Percentiles rank a stretch among this genome's conserved stretches.
These are phyloP conservation scores for Pluvianellus socialis DNA, from an alignment of 2,113 vertebrate species.

Conservation along the genomic window DNA sequence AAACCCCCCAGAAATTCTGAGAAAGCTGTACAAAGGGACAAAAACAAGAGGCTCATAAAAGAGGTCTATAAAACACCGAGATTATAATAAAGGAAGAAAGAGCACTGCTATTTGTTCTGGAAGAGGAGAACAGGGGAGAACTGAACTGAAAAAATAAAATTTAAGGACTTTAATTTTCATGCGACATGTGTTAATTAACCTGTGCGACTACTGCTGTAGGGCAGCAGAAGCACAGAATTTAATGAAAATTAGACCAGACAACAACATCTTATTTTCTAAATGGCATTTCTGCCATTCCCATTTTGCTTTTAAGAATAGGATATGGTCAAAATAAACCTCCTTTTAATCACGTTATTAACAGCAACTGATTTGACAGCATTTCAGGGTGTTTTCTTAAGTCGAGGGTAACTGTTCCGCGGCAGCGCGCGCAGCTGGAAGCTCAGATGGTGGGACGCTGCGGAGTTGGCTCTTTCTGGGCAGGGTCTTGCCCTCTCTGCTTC, in stretches of 20 bases:
- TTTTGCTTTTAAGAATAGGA: neutral
- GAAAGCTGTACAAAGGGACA: neutral
- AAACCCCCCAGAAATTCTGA: neutral
- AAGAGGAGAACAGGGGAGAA: neutral
- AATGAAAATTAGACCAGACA: conserved; percentile 41
- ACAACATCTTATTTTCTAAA: conserved; percentile 14
- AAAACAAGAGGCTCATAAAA: neutral
- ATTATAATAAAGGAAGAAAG: neutral
- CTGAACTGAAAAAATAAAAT: neutral
- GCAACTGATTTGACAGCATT: neutral
- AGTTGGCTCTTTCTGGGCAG: neutral
- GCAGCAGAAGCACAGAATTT: neutral
- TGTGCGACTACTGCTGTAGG: neutral
- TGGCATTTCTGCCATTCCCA: neutral
- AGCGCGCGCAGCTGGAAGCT: neutral
- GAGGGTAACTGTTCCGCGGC: rapidly evolving
- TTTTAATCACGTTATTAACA: conserved; percentile 10
- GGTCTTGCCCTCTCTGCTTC: neutral
- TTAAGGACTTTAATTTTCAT: conserved; percentile 16
- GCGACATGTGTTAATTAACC: conserved; percentile 43
- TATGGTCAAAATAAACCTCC: neutral
- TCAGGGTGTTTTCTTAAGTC: neutral
- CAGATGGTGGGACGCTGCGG: neutral
- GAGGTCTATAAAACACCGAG: neutral
- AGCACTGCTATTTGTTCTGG: neutral